A percentile compares a stretch with the other conserved stretches of the same genome.
Conservation (phyloP, 2,797 vertebrate species). For the Aeoliscus strigatus region DNA sequence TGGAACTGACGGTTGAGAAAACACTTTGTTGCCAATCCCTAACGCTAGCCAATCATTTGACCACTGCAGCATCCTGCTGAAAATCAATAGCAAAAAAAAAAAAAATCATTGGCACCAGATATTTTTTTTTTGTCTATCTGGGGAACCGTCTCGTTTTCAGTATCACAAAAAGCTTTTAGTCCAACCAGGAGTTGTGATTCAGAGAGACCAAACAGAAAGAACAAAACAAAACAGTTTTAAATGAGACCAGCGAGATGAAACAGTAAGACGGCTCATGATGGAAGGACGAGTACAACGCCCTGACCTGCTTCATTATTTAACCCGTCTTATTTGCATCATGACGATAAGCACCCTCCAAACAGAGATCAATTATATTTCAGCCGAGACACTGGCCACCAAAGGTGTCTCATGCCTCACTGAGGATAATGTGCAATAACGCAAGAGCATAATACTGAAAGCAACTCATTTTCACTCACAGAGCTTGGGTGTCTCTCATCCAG, state of each 20-base stretch:
- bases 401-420: slow-evolving; percentile 18
- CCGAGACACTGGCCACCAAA: slow-evolving; percentile 31
- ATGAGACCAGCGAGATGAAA: slow-evolving; percentile 4
- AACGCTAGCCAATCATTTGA: slow-evolving; percentile 47
- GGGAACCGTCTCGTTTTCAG: slow-evolving; percentile 17
- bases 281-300: neutral
- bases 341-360: slow-evolving; percentile 17
- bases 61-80: slow-evolving; percentile 24
- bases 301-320: slow-evolving; percentile 16
- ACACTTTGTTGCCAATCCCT: slow-evolving; percentile 43
- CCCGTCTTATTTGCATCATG: slow-evolving; percentile 26
- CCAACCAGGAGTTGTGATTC: slow-evolving; percentile 6
- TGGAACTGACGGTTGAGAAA: slow-evolving; percentile 35
- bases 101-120: too few relatives aligned
- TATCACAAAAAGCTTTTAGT: slow-evolving; percentile 25
- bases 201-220: too few relatives aligned
- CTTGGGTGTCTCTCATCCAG: slow-evolving; percentile 38
- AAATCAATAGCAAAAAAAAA: slow-evolving; percentile 42
- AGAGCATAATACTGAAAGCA: slow-evolving; percentile 35
- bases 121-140: slow-evolving; percentile 1
- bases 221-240: neutral
- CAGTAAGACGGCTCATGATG: neutral
- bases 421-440: slow-evolving; percentile 38
- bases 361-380: slow-evolving; percentile 33
- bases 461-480: slow-evolving; percentile 35